phyloP scores from a whole-genome alignment of 1,140 invertebrate genomes.

The Potamilus streckersoni region DNA sequence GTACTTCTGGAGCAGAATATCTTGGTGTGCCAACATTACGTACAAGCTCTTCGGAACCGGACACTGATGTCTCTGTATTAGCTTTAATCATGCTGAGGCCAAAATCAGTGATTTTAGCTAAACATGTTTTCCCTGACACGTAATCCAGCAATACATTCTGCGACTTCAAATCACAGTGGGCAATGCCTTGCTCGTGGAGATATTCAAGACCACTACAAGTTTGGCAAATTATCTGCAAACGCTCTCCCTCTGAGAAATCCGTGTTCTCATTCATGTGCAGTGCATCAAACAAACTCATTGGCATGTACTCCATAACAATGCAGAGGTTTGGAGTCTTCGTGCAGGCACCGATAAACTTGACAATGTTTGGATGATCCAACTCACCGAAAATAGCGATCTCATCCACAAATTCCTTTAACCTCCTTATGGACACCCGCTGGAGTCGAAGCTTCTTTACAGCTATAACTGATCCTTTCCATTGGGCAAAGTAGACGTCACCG shows the following conservation, averaged over 20 bases:
- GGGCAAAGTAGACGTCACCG: slow-evolving; percentile 32
- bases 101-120: slow-evolving; percentile 44
- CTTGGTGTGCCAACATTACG: slow-evolving; percentile 34
- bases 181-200: slow-evolving; percentile 6
- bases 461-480: slow-evolving; percentile 31
- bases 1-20: slow-evolving; percentile 41
- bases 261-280: slow-evolving; percentile 23
- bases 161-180: slow-evolving; percentile 13
- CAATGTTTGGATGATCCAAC: slow-evolving; percentile 38
- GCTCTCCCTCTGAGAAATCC: neutral
- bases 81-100: slow-evolving; percentile 39
- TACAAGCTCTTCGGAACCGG: neutral
- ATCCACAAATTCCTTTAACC: slow-evolving; percentile 23
- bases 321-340: slow-evolving; percentile 27
- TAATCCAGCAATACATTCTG: slow-evolving; percentile 13
- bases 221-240: slow-evolving; percentile 1
- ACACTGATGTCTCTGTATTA: slow-evolving; percentile 25
- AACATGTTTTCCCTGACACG: neutral
- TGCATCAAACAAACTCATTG: slow-evolving; percentile 37
- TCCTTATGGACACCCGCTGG: slow-evolving; percentile 22
- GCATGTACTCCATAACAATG: slow-evolving; percentile 47
- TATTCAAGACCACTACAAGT: slow-evolving; percentile 6
- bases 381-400: slow-evolving; percentile 32
- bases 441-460: slow-evolving; percentile 36
- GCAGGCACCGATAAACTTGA: slow-evolving; percentile 38